Evolutionary conservation across 92 coral and sea anemone genomes (phyloP), one percentile per base, ranked within the genome.

Genomic region (Anthopleura xanthogrammica): DNA sequence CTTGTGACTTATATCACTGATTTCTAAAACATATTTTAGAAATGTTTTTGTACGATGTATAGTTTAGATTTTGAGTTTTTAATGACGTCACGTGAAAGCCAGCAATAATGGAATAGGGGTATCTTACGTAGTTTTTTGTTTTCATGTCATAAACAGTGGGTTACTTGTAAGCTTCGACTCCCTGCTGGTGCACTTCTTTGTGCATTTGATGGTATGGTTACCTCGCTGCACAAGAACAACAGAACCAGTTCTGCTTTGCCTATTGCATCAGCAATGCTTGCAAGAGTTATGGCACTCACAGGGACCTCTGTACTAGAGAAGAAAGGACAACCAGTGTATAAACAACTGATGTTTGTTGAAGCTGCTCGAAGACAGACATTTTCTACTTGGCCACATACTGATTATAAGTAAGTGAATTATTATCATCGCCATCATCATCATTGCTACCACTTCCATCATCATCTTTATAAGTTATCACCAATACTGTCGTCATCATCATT

Each of bases 351-450:
- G 99, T 97, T 90, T 89, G 85, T 95, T 41, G 99, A 97, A 81
- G 94, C 96, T 71, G 93, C 93, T 41, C 83, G 99, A 72, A 79
- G 97, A 74, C 93, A 97, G 85, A 94, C 99, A 2, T 97, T 97
- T 83, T 81, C 86, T 16, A 86, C 98, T 52, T 97, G 99, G 99
- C 99, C 99, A 41, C 99, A 97, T 55, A 90, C 86, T 85, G 94
- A 97, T 65, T 97, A 97, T 83, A 97, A 94, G 98, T 89, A 86
- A 46, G 87, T 75, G 40, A 41, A 14, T 42, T 8, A 11, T 76
- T 76, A 19, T 75, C 13, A 17, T 42, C 39, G 78, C 16, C 22
- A 74, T 20, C 48, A 58, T 58, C 6, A 14, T 4, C 17, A 16
- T 2, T 0, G 0, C 17, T 58, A 16, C 22, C 23, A 13, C 20